Evolutionary conservation across 2,888 invertebrate species (phyloP), one percentile per base, ranked within the genome.

Genomic region (Campaea margaritaria): DNA sequence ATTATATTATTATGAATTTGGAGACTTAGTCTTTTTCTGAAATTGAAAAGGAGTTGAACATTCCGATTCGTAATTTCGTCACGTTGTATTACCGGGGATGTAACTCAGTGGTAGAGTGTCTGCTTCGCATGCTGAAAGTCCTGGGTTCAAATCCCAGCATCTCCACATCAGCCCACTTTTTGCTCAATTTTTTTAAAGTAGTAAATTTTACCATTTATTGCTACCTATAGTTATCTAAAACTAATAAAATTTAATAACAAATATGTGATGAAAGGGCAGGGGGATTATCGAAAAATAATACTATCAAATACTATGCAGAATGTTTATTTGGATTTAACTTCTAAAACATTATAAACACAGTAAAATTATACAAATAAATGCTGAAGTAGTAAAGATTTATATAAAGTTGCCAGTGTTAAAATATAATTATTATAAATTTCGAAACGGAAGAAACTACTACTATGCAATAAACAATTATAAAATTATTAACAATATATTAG

Each of bases 71-170:
- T 21, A 38, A 21, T 38, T 36, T 21, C 21, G 48, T 21, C 9
- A 0, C n/a, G 12, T 11, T 1, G 0, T 9, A n/a, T 7, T 9
- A 53, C 9, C 72, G 90, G 91, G 91, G 90, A 83, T 91, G 90
- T 91, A 91, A 91, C 91, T 91, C 89, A 91, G 91, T 89, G 91
- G 89, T 90, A 91, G 91, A 94, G 93, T 93, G 94, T 93, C 93
- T 93, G 94, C 93, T 94, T 94, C 93, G 94, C 94, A 94, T 94
- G 93, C 93, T 93, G 93, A 93, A 94, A 93, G 93, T 93, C 94
- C 93, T 93, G 93, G 93, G 93, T 94, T 94, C 93, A 93, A 94
- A 93, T 93, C 93, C 93, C 93, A 93, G 93, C 93, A 93, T 89
- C 93, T 94, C 93, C 94, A 93, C 62, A 74, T 0, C 4, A 14